phyloP scores from a whole-genome alignment of 2,797 vertebrate genomes.

The Urosaurus nigricauda region DNA sequence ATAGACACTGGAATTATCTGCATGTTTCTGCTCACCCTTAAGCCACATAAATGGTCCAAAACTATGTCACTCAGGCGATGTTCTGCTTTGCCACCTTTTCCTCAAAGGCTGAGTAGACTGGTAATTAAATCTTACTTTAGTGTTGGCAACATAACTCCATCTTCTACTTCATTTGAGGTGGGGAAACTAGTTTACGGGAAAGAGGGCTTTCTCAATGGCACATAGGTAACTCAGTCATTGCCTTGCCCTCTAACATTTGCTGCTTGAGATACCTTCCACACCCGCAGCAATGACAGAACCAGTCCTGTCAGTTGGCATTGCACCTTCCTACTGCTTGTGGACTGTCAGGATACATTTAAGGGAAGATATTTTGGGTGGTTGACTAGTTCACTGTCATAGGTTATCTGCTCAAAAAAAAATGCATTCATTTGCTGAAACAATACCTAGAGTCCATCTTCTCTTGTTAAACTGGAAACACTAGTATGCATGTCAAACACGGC shows the following conservation, averaged over 20 bases:
- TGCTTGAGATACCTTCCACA: background rate
- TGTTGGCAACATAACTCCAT: no score
- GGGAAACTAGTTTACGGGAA: no score
- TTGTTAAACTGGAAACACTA: background rate
- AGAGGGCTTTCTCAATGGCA: no score
- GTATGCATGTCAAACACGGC: background rate
- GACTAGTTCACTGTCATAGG: background rate
- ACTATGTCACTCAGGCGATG: no score
- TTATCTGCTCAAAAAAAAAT: background rate
- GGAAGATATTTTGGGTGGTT: background rate
- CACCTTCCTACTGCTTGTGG: background rate
- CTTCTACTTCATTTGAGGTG: no score
- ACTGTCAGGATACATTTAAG: background rate
- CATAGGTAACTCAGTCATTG: background rate
- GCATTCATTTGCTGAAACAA: background rate
- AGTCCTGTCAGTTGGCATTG: background rate
- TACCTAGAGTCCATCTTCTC: background rate
- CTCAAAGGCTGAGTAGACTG: background rate
- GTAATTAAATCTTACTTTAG: background rate
- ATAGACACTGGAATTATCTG: background rate
- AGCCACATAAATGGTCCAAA: background rate
- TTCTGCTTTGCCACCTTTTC: background rate
- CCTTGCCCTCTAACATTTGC: background rate
- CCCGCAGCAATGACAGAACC: background rate
- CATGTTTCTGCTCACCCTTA: background rate